Base-by-base conservation (phyloP, 2,113 vertebrate genomes). In the Pseudopipra pipra region DNA sequence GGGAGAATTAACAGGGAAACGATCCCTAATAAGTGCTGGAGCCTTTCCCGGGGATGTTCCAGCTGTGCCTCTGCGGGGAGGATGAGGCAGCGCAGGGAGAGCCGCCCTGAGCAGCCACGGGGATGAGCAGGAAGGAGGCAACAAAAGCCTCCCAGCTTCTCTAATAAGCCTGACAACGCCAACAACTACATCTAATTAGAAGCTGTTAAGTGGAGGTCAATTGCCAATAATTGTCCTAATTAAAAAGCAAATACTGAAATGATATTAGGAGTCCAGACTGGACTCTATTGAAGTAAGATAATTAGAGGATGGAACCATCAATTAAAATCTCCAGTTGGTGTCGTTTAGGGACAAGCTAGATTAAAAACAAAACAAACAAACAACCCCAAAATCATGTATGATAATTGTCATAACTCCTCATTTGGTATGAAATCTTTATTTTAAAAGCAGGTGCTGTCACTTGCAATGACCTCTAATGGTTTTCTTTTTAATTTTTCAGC, bases 141-240 rank as follows among this genome's bases (percentile, higher is more conserved):
- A 31, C 62, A 85, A 89, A 95, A 75, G 28, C 9, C 71, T 54
- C 8, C 3, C 14, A 4, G 6, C 28, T 72, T 82, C 4, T 49
- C 59, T 91, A 66, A 91, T 59, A 93, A 66, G 19, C 44, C 80
- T 25, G 3, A 74, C 44, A 46, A 22, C 4, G 17, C 41, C 18
- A 93, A 77, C 31, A 75, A 39, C 46, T 79, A 19, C 80, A 67
- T 90, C 96, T 94, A 91, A 95, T 89, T 86, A 84, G 93, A 84
- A 84, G 70, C 62, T 84, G 66, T 59, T 97, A 93, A 94, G 65
- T 83, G 68, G 56, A 95, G 81, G 89, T 96, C 98, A 97, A 97
- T 96, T 97, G 79, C 80, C 96, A 96, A 91, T 94, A 84, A 97
- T 92, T 89, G 82, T 61, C 43, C 39, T 97, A 97, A 97, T 96